Evolutionary conservation across 2,797 vertebrate genomes (phyloP).

Genomic region (Propithecus perrieri): DNA sequence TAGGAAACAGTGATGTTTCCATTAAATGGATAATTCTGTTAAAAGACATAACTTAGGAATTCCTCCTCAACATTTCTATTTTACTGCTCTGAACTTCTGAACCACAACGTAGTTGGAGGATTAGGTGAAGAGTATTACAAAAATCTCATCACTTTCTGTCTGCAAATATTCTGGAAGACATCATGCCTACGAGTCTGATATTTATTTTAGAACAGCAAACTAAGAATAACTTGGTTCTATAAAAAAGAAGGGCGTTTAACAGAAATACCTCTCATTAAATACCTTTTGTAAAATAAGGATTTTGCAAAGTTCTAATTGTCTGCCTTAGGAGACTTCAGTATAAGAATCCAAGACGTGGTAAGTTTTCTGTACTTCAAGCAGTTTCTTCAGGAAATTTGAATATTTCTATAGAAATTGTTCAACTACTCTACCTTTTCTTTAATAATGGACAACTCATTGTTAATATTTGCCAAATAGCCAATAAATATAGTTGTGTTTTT

Average conservation of each 20-base stretch:
- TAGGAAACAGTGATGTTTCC: slow-evolving; percentile 31
- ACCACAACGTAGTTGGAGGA: neutral
- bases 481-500: neutral
- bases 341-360: neutral
- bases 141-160: slow-evolving; percentile 31
- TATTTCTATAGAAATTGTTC: neutral
- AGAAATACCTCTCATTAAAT: neutral
- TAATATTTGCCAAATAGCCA: neutral
- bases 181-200: neutral
- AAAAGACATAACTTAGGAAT: slow-evolving; percentile 16
- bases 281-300: neutral
- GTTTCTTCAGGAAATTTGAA: neutral
- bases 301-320: slow-evolving; percentile 6
- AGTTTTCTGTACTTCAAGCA: neutral
- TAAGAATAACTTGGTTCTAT: slow-evolving; percentile 47
- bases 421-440: neutral
- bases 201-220: slow-evolving; percentile 39
- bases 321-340: neutral
- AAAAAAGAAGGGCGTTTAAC: slow-evolving; percentile 17
- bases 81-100: slow-evolving; percentile 11
- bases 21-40: neutral
- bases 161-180: slow-evolving; percentile 31
- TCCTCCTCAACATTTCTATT: neutral
- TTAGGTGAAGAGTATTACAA: neutral
- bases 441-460: neutral